Conservation (phyloP, 2,797 vertebrate genomes). For the Paguma larvata region DNA sequence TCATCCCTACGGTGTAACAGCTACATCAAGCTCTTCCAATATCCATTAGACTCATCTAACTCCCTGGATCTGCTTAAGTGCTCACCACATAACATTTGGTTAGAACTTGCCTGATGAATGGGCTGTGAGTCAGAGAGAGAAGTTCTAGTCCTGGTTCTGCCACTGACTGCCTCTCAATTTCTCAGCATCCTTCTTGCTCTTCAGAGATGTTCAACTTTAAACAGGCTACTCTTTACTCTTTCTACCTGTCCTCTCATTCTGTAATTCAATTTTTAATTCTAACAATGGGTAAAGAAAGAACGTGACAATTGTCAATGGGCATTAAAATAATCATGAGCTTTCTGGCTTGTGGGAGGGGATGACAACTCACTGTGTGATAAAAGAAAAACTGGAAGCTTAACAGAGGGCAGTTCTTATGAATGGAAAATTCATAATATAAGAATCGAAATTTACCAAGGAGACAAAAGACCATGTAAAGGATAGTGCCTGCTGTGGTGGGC, state of each 20-base stretch:
- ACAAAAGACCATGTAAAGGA: not conserved
- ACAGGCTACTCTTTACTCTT: not conserved
- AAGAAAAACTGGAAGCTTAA: not conserved
- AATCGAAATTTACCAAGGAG: not conserved
- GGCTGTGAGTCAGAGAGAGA: not conserved
- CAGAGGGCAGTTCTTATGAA: not conserved
- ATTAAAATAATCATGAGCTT: not conserved
- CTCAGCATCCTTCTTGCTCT: not conserved
- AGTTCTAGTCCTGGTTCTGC: not conserved
- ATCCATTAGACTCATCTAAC: not conserved
- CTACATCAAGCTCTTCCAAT: not conserved
- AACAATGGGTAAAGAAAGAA: not conserved
- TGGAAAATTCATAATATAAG: not conserved
- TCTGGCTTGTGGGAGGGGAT: not conserved
- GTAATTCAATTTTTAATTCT: conserved; percentile 13
- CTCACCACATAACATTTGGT: not conserved
- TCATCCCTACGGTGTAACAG: not conserved
- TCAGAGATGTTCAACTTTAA: not conserved
- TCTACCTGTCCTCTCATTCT: not conserved
- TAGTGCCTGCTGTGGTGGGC: not conserved
- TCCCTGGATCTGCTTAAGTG: not conserved
- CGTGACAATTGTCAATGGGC: not conserved
- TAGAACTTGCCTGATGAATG: not conserved
- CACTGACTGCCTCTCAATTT: not conserved
- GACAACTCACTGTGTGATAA: not conserved